Base-by-base conservation (phyloP, 2,113 vertebrate species). In the Gasterosteus aculeatus region DNA sequence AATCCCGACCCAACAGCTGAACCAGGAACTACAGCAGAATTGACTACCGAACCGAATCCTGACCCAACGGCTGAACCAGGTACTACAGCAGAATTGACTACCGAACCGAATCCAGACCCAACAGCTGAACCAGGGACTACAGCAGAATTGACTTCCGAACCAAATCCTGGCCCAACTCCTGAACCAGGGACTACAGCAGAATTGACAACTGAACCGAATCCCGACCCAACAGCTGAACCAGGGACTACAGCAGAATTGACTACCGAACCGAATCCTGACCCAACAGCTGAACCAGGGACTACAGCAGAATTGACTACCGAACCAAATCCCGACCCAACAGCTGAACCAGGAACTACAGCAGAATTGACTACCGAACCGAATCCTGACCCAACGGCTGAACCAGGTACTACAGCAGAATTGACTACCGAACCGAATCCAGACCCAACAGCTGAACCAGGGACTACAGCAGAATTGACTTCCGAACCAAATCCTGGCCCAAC, bases 261-360 rank as follows among this genome's bases (percentile, higher is more conserved):
- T 5, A 9, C 44, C 16, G 38, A 0, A 0, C 35, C 2, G 0
- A 38, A 56, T 0, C 7, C 29, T 8, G 49, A 54, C 22, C 18
- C 38, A 14, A 5, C 19, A n/a, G 0, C 38, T 67, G 56, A 72
- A 0, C 2, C n/a, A 10, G 0, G 42, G 3, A 35, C 33, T 35
- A 35, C 33, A 16, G 5, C 33, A 35, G 33, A 35, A 35, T 5
- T 35, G 33, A 35, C 33, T 3, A 35, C 33, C 33, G 33, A 35
- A 35, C 33, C 33, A 5, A 35, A 35, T 35, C 5, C 33, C 1
- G 22, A 26, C 22, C 22, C 22, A 26, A 26, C 22, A 0, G 0
- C 64, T 22, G 44, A 14, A 35, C 46, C 44, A n/a, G 14, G 0
- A 0, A 2, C 22, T 16, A 15, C 1, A 44, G 7, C 61, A 63